Conservation (phyloP, 2,888 invertebrate genomes). For the Malachius bipustulatus region DNA sequence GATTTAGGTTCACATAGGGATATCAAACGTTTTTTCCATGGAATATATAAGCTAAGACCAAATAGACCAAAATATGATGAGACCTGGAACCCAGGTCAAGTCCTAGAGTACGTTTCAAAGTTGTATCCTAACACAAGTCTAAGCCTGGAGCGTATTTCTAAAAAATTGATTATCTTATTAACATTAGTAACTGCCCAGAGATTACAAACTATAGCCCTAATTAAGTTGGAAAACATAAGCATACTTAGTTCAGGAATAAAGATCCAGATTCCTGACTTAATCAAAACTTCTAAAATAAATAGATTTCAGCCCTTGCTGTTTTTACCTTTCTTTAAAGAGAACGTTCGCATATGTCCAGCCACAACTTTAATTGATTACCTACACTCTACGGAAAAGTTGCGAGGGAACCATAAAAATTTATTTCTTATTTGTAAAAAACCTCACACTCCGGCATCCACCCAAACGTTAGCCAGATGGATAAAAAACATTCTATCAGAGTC, state of each 20-base stretch:
- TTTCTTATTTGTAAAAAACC: slow-evolving; percentile 13
- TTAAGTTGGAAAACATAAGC: slow-evolving; percentile 10
- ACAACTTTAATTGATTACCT: slow-evolving; percentile 5
- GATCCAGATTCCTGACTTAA: slow-evolving; percentile 15
- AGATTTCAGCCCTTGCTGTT: slow-evolving; percentile 3
- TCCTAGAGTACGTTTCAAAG: slow-evolving; percentile 10
- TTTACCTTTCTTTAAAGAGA: slow-evolving; percentile 6
- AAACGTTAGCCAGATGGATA: slow-evolving; percentile 15
- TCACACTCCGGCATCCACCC: slow-evolving; percentile 10
- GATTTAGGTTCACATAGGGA: not conserved
- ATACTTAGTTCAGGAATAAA: slow-evolving; percentile 5
- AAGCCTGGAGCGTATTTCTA: slow-evolving; percentile 9
- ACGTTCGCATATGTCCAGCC: slow-evolving; percentile 4
- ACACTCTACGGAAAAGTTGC: slow-evolving; percentile 3
- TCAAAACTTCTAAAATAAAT: slow-evolving; percentile 7
- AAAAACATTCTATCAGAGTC: slow-evolving; percentile 11
- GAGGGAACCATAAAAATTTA: slow-evolving; percentile 5
- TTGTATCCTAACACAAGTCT: slow-evolving; percentile 13
- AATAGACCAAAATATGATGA: slow-evolving; percentile 10
- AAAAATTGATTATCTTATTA: slow-evolving; percentile 16
- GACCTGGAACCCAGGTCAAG: slow-evolving; percentile 15
- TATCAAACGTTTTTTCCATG: slow-evolving; percentile 12
- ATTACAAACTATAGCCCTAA: slow-evolving; percentile 14
- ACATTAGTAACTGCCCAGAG: no score
- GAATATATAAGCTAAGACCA: slow-evolving; percentile 14